Percentiles rank a stretch among this genome's conserved stretches.
These are phyloP conservation scores for Bubalus kerabau DNA, from an alignment of 2,113 vertebrate species.

Conservation along the genomic window DNA sequence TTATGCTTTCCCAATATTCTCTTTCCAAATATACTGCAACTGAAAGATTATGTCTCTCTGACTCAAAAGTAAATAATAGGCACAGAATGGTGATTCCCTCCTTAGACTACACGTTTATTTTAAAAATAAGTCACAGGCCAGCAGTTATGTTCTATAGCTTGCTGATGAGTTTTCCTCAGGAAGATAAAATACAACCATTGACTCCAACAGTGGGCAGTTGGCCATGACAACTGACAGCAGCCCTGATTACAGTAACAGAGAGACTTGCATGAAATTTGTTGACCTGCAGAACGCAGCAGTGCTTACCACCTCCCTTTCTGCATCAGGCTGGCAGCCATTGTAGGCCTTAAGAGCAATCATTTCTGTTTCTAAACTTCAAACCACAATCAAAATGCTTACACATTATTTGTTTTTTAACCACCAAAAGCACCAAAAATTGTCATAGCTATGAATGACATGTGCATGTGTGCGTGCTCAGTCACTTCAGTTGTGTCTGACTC, in stretches of 20 bases:
- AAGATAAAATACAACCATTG: conserved; percentile 17
- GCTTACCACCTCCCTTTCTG: neutral
- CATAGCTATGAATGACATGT: neutral
- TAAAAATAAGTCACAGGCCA: conserved; percentile 38
- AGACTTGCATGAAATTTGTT: neutral
- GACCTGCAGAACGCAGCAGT: neutral
- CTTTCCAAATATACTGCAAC: conserved; percentile 21
- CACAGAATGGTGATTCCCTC: conserved; percentile 4
- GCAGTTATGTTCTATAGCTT: conserved; percentile 23
- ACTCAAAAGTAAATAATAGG: conserved; percentile 30
- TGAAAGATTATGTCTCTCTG: neutral
- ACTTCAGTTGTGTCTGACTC: neutral
- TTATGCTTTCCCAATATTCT: neutral
- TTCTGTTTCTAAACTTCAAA: neutral
- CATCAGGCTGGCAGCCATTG: neutral
- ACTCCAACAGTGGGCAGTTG: neutral
- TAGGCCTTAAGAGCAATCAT: neutral
- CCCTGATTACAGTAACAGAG: conserved; percentile 7
- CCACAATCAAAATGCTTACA: neutral
- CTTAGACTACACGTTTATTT: conserved; percentile 21
- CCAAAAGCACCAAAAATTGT: neutral
- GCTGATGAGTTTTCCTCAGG: conserved; percentile 25
- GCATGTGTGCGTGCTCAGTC: neutral
- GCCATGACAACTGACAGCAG: neutral
- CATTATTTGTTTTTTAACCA: neutral